phyloP scores from a whole-genome alignment of 2,797 vertebrate species.

The Molossus molossus region DNA sequence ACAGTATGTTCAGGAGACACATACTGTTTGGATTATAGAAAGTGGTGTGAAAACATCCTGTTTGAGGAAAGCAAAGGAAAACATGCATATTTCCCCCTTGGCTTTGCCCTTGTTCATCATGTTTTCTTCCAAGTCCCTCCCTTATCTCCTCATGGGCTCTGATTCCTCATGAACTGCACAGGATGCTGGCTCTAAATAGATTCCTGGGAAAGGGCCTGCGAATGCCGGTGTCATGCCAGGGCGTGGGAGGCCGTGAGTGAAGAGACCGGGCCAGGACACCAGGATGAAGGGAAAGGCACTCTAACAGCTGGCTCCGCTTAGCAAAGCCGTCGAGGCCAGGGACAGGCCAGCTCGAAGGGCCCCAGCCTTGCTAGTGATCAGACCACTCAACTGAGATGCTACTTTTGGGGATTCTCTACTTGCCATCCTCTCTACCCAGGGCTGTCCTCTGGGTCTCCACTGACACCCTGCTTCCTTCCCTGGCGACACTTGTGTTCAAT shows the following conservation, averaged over 20 bases:
- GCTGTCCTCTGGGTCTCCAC: background rate
- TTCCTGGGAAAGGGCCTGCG: slow-evolving; percentile 62
- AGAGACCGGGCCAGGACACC: background rate
- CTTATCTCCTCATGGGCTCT: slow-evolving; percentile 11
- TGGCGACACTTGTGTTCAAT: background rate
- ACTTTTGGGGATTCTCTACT: background rate
- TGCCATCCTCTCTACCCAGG: background rate
- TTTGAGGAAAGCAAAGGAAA: slow-evolving; percentile 54
- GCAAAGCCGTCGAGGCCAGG: background rate
- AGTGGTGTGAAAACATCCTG: slow-evolving; percentile 62
- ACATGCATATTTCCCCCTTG: slow-evolving; percentile 12
- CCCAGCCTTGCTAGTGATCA: background rate
- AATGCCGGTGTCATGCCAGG: slow-evolving; percentile 58
- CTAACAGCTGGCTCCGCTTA: slow-evolving; percentile 16
- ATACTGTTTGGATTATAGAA: slow-evolving; percentile 50
- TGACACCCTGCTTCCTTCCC: background rate
- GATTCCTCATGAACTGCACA: background rate
- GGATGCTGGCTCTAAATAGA: slow-evolving; percentile 66
- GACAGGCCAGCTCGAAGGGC: background rate
- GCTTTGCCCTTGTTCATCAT: slow-evolving; percentile 1
- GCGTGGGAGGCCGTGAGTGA: background rate
- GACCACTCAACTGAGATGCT: background rate
- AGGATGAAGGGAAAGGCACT: background rate
- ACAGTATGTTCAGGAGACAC: slow-evolving; percentile 14
- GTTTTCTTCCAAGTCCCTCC: slow-evolving; percentile 57